phyloP scores from a whole-genome alignment of 64 coral and sea anemone species.

The Orbicella faveolata region DNA sequence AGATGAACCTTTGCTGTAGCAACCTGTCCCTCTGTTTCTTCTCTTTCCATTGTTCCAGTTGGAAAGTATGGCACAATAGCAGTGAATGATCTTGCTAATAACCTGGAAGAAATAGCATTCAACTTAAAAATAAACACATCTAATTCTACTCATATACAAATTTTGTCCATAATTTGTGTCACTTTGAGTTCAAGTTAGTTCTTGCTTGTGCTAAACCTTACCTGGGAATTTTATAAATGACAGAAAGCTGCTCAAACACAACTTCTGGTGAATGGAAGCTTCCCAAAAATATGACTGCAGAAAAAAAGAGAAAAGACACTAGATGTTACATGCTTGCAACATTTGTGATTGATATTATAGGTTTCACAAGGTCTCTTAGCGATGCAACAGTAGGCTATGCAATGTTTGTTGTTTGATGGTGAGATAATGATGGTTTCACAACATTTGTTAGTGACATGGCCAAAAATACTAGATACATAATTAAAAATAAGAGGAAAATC shows the following conservation, averaged over 20 bases:
- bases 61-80: constrained; percentile 95
- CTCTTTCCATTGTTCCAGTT: constrained; percentile 97
- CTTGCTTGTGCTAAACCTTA: neutral
- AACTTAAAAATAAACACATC: too few species aligned
- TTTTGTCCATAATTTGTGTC: too few species aligned
- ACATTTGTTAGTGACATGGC: neutral
- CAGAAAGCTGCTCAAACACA: constrained; percentile 95
- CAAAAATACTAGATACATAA: too few species aligned
- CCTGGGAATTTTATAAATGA: constrained; percentile 98
- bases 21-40: constrained; percentile 87
- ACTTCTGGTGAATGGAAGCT: constrained; percentile 96
- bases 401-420: too few species aligned
- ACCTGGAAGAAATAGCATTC: constrained; percentile 34
- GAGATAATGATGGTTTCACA: too few species aligned
- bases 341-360: too few species aligned
- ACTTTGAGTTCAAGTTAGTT: too few species aligned
- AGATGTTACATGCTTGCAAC: too few species aligned
- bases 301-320: neutral
- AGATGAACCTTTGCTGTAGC: constrained; percentile 91
- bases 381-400: too few species aligned
- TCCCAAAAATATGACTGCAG: constrained; percentile 93
- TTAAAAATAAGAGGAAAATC: too few species aligned
- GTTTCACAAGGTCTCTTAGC: neutral
- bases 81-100: constrained; percentile 93
- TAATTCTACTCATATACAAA: too few species aligned